Evolutionary conservation across 2,888 invertebrate species (phyloP).

Genomic region (Ferdinandea cuprea): DNA sequence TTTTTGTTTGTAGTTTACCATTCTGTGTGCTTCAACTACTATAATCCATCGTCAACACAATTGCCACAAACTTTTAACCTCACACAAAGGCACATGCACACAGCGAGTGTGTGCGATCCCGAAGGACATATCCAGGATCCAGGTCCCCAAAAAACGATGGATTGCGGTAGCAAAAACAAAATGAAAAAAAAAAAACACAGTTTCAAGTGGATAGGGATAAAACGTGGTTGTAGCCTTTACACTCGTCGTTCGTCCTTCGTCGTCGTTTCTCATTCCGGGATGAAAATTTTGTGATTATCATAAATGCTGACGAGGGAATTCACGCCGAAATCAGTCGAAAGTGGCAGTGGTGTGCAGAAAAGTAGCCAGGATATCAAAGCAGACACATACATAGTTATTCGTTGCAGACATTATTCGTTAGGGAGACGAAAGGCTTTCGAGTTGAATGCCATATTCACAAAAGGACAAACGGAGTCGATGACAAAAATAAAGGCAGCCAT

Average conservation of each 20-base stretch:
- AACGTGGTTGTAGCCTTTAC: conserved; percentile 72
- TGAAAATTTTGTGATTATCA: conserved; percentile 73
- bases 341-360: conserved; percentile 19
- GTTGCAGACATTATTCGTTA: conserved; percentile 17
- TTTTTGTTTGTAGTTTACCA: conserved; percentile 52
- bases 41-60: conserved; percentile 73
- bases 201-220: conserved; percentile 56
- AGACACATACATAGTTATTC: conserved; percentile 33
- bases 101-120: neutral
- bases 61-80: conserved; percentile 71
- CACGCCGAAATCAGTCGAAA: conserved; percentile 55
- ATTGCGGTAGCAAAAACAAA: conserved; percentile 45
- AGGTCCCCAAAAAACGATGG: conserved; percentile 27
- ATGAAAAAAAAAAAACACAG: conserved; percentile 44
- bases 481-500: conserved; percentile 37
- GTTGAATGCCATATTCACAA: conserved; percentile 41
- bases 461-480: conserved; percentile 42
- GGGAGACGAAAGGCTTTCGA: conserved; percentile 20
- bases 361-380: conserved; percentile 55
- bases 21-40: conserved; percentile 59
- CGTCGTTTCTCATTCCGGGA: conserved; percentile 55
- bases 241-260: conserved; percentile 57
- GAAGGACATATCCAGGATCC: conserved; percentile 41
- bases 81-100: conserved; percentile 30
- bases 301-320: conserved; percentile 74